These are phyloP conservation scores for Lithobates sylvaticus DNA, from an alignment of 2,797 vertebrate genomes.

Conservation along the genomic window DNA sequence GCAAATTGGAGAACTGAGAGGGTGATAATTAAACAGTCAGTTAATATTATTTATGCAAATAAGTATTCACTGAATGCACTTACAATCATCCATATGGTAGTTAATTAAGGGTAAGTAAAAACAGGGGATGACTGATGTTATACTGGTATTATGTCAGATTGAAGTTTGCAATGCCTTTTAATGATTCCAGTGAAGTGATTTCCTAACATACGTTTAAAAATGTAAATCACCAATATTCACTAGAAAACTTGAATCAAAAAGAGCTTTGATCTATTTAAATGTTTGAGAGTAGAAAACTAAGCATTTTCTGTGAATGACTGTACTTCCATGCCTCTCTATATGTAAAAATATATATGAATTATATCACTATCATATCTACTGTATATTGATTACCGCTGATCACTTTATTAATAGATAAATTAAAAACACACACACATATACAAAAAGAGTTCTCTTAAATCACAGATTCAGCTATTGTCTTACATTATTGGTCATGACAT, in stretches of 20 bases:
- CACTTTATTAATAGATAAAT: too few species aligned
- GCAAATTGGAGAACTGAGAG: constrained; percentile 30
- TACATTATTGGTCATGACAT: too few species aligned
- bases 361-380: too few species aligned
- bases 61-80: constrained; percentile 20
- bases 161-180: background rate
- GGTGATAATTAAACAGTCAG: constrained; percentile 45
- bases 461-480: too few species aligned
- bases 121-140: constrained; percentile 19
- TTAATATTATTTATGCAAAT: constrained; percentile 53
- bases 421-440: too few species aligned
- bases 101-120: constrained; percentile 31
- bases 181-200: background rate
- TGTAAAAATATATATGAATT: too few species aligned
- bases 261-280: too few species aligned
- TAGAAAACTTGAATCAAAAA: background rate
- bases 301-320: too few species aligned
- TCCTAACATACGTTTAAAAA: background rate
- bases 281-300: too few species aligned
- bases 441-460: too few species aligned
- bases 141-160: background rate
- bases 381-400: too few species aligned
- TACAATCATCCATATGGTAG: constrained; percentile 27
- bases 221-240: background rate
- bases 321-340: too few species aligned